phyloP scores from a whole-genome alignment of 2,888 invertebrate species.

The Tinea semifulvella region DNA sequence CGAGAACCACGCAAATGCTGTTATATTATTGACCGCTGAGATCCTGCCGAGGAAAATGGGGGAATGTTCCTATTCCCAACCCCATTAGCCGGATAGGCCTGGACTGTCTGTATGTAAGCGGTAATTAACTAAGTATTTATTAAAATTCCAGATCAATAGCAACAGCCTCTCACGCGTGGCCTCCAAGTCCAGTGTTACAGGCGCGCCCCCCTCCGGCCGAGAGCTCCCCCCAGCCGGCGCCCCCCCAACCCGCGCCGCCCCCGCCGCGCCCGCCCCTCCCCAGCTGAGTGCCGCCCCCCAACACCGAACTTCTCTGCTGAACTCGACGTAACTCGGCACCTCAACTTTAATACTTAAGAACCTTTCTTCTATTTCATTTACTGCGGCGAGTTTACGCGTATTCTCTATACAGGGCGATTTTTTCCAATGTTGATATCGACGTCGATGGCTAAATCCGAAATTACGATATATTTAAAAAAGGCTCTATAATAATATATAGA shows the following conservation, averaged over 20 bases:
- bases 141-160: conserved; percentile 47
- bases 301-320: conserved; percentile 68
- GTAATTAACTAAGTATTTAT: background rate
- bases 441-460: too few relatives aligned
- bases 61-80: too few relatives aligned
- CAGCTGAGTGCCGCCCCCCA: conserved; percentile 67
- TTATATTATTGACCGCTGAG: too few relatives aligned
- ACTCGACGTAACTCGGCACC: conserved; percentile 65
- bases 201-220: conserved; percentile 80
- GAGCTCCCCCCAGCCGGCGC: conserved; percentile 47
- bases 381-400: background rate
- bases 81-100: too few relatives aligned
- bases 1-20: too few relatives aligned
- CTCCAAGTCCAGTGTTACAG: conserved; percentile 80
- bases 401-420: too few relatives aligned
- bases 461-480: too few relatives aligned
- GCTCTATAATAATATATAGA: too few relatives aligned
- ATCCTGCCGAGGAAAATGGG: too few relatives aligned
- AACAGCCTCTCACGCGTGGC: conserved; percentile 78
- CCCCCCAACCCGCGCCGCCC: conserved; percentile 46
- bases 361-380: conserved; percentile 5
- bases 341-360: conserved; percentile 45
- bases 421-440: too few relatives aligned
- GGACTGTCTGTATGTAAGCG: conserved; percentile 13
- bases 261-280: conserved; percentile 52